phyloP scores from a whole-genome alignment of 2,797 vertebrate genomes.

The Heliangelus exortis region DNA sequence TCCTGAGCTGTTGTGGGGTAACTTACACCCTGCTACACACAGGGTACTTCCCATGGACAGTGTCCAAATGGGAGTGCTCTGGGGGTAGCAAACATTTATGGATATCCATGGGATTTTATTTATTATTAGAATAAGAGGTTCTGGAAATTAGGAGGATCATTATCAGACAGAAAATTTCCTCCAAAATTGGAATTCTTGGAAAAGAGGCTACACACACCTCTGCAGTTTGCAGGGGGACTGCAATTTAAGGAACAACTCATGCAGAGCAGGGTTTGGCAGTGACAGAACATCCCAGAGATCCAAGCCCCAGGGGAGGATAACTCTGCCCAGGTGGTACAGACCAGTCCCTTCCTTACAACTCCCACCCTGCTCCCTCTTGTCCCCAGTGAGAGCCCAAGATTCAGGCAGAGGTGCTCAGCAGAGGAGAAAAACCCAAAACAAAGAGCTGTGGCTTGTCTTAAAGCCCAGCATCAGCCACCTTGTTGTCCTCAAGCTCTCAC shows the following conservation, averaged over 20 bases:
- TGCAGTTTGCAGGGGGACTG: not conserved
- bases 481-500: not conserved
- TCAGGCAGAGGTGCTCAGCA: not conserved
- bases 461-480: not conserved
- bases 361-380: not conserved
- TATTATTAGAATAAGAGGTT: not conserved
- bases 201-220: not conserved
- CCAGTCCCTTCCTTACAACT: not conserved
- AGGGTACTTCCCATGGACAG: not conserved
- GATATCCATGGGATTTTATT: not conserved
- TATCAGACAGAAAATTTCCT: not conserved
- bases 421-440: not conserved
- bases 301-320: not conserved
- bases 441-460: not conserved
- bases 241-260: not conserved
- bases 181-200: not conserved
- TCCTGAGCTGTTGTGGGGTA: not conserved
- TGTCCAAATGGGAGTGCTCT: not conserved
- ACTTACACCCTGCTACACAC: not conserved
- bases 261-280: not conserved
- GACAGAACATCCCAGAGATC: not conserved
- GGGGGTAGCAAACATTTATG: not conserved
- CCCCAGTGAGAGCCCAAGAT: not conserved
- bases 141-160: not conserved
- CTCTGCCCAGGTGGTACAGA: not conserved